These are phyloP conservation scores for Odobenus rosmarus DNA, from an alignment of 2,113 vertebrate species.

Conservation along the genomic window DNA sequence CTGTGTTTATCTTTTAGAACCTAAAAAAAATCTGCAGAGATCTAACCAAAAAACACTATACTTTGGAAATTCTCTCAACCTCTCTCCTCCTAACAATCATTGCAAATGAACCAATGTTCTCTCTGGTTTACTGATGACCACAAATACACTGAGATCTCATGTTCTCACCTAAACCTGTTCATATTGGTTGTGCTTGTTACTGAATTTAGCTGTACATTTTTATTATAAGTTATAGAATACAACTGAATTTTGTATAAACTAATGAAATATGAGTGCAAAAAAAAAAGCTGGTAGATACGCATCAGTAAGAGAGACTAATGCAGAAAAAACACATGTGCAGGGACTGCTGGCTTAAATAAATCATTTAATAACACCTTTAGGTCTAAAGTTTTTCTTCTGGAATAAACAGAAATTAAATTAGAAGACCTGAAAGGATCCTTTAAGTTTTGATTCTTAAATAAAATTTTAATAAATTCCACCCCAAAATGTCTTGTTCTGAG, in stretches of 20 bases:
- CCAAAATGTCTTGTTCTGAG: neutral
- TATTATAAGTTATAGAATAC: conserved; percentile 44
- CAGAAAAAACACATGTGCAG: neutral
- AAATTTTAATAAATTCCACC: conserved; percentile 26
- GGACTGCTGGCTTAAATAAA: neutral
- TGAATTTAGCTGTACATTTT: neutral
- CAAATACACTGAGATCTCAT: neutral
- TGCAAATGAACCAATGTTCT: neutral
- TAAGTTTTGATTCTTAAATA: neutral
- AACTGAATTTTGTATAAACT: conserved; percentile 37
- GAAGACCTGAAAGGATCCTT: neutral
- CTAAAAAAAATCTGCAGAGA: neutral
- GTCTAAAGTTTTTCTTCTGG: conserved; percentile 38
- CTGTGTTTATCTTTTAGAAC: conserved; percentile 9
- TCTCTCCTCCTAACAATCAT: neutral
- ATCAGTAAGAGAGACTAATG: neutral
- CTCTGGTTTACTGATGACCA: neutral
- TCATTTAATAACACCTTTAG: neutral
- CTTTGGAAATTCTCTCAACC: neutral
- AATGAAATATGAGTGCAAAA: conserved; percentile 51
- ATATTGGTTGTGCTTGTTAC: neutral
- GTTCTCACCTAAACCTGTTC: neutral
- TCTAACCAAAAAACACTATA: neutral
- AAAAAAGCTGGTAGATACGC: neutral
- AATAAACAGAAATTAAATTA: conserved; percentile 29